These are phyloP conservation scores for Heteromyza rotundicornis DNA, from an alignment of 2,888 invertebrate species.

Conservation along the genomic window DNA sequence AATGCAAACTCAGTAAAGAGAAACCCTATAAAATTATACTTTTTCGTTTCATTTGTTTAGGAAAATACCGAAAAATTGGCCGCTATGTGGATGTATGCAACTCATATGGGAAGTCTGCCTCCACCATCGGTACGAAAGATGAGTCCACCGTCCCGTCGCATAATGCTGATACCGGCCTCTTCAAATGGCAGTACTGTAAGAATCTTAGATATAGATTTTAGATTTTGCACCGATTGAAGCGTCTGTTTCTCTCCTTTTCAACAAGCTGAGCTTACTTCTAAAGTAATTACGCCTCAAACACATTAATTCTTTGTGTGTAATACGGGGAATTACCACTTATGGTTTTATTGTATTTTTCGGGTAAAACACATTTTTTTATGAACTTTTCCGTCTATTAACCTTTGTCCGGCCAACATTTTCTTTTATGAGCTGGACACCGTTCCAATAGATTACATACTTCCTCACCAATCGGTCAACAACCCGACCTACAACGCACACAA, in stretches of 20 bases:
- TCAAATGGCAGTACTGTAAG: constrained; percentile 42
- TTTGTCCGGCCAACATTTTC: too few species aligned
- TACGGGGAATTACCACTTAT: not conserved
- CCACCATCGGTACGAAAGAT: constrained; percentile 37
- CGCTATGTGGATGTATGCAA: constrained; percentile 56
- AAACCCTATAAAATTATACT: not conserved
- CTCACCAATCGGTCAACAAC: too few species aligned
- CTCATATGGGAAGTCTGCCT: constrained; percentile 45
- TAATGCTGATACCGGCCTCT: constrained; percentile 59
- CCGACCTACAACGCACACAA: too few species aligned
- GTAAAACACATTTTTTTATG: too few species aligned
- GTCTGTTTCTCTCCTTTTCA: too few species aligned
- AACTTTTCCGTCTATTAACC: too few species aligned
- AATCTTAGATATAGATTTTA: too few species aligned
- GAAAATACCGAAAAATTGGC: constrained; percentile 52
- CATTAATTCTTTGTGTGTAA: too few species aligned
- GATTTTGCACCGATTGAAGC: not conserved
- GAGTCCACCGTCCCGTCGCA: constrained; percentile 42
- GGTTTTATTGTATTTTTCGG: constrained; percentile 1
- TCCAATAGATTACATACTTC: too few species aligned
- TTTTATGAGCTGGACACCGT: too few species aligned
- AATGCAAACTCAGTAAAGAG: not conserved
- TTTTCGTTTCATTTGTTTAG: constrained; percentile 29
- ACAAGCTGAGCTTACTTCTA: not conserved
- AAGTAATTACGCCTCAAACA: too few species aligned